A percentile compares a stretch with the other conserved stretches of the same genome.
Conservation (phyloP, 2,113 vertebrate genomes). For the Asarcornis scutulata region DNA sequence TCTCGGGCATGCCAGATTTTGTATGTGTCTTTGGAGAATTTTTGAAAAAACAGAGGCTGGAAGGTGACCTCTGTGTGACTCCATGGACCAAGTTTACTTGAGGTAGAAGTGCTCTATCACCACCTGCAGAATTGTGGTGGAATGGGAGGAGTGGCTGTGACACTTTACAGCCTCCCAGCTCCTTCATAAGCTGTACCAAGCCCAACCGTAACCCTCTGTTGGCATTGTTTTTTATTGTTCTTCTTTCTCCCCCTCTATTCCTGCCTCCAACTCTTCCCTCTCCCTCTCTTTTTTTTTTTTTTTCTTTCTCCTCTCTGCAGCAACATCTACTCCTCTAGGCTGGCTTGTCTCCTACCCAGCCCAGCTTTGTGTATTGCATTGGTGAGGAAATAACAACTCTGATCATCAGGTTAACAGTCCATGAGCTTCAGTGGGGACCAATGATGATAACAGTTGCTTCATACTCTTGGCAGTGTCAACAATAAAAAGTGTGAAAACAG, state of each 20-base stretch:
- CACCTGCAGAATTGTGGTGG: accelerated
- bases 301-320: neutral
- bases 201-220: neutral
- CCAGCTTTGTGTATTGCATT: neutral
- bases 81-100: neutral
- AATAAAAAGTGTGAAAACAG: neutral
- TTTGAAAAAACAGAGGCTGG: neutral
- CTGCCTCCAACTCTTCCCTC: accelerated
- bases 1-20: neutral
- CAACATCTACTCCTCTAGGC: accelerated
- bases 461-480: neutral
- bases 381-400: neutral
- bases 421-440: neutral
- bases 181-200: neutral
- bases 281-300: neutral
- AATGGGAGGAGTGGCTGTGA: neutral
- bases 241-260: neutral
- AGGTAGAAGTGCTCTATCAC: neutral
- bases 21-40: neutral
- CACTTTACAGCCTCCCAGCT: neutral
- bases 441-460: neutral
- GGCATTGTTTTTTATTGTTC: neutral
- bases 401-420: neutral
- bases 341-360: neutral
- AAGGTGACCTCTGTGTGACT: neutral